phyloP scores from a whole-genome alignment of 2,797 vertebrate genomes.

The Rhadinocentrus ornatus region DNA sequence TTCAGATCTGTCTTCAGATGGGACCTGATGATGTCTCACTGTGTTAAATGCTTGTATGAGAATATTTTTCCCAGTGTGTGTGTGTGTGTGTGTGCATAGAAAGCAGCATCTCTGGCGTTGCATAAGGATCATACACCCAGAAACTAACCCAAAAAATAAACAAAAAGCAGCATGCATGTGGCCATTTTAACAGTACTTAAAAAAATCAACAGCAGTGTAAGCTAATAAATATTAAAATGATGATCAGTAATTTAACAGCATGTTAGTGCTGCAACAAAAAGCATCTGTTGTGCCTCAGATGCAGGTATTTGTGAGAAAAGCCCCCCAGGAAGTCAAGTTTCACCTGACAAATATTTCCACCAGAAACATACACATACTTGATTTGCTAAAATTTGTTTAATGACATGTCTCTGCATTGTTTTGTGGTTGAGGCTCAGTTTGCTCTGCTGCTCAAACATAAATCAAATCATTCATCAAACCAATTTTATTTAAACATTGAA shows the following conservation, averaged over 20 bases:
- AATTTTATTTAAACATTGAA: neutral
- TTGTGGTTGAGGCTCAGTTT: neutral
- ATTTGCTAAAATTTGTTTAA: neutral
- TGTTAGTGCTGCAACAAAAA: neutral
- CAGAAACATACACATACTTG: neutral
- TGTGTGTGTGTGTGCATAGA: conserved; percentile 1
- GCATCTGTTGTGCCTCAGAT: neutral
- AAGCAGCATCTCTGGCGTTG: conserved; percentile 1
- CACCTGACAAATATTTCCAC: neutral
- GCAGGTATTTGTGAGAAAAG: neutral
- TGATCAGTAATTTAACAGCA: neutral
- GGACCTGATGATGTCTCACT: conserved; percentile 53
- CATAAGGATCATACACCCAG: neutral
- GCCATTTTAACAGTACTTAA: neutral
- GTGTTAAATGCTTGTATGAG: conserved; percentile 22
- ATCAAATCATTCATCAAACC: neutral
- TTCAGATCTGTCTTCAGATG: conserved; percentile 63
- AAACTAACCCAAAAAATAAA: neutral
- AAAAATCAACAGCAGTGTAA: neutral
- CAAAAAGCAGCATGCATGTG: neutral
- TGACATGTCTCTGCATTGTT: conserved; percentile 1
- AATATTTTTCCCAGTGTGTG: conserved; percentile 18
- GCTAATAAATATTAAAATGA: neutral
- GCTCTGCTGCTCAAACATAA: neutral
- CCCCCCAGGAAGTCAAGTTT: neutral